Evolutionary conservation across 2,888 invertebrate genomes (phyloP).

Genomic region (Anthophora plumipes): DNA sequence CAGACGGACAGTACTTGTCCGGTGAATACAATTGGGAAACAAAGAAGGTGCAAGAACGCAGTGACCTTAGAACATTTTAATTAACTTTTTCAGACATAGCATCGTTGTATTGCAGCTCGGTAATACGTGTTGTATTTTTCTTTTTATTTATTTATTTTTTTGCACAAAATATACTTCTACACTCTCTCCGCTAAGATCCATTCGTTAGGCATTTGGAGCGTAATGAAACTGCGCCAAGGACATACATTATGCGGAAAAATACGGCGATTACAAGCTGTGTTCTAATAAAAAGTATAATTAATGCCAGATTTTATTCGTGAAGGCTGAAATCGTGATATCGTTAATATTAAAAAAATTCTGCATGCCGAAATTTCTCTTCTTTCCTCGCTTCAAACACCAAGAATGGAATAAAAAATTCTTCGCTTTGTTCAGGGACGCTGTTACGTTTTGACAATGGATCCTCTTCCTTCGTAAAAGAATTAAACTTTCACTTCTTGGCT

Average conservation of each 20-base stretch:
- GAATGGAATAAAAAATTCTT: background rate
- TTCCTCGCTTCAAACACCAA: background rate
- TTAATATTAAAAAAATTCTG: background rate
- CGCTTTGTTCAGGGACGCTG: background rate
- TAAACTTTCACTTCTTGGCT: no score
- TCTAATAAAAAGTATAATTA: conserved; percentile 2
- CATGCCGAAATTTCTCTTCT: background rate
- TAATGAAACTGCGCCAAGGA: background rate
- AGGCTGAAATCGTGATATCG: background rate
- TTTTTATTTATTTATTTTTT: no score
- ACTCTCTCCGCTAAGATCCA: background rate
- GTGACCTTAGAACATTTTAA: conserved; percentile 43
- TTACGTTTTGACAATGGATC: no score
- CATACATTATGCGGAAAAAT: conserved; percentile 2
- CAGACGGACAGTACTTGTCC: conserved; percentile 23
- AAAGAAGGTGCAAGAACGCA: conserved; percentile 25
- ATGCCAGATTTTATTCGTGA: background rate
- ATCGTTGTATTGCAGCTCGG: conserved; percentile 2
- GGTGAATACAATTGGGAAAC: conserved; percentile 29
- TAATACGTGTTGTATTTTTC: conserved; percentile 9
- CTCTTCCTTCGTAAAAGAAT: no score
- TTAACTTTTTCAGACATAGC: conserved; percentile 37
- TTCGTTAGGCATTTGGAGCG: conserved; percentile 17
- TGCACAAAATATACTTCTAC: background rate
- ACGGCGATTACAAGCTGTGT: background rate